These are phyloP conservation scores for Saturnia pavonia DNA, from an alignment of 2,888 invertebrate genomes.

Conservation along the genomic window DNA sequence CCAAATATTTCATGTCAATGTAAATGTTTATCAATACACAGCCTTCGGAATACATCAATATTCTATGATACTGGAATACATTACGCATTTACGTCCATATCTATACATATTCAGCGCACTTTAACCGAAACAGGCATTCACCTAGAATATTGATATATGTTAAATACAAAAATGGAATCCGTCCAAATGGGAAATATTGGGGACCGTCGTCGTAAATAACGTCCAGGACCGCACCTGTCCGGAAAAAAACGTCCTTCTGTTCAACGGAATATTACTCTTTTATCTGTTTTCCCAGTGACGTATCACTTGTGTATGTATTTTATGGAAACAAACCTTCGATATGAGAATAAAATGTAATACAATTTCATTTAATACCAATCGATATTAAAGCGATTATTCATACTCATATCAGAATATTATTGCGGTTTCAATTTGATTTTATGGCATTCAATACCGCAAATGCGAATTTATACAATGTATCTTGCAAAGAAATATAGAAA, in stretches of 20 bases:
- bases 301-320: not conserved
- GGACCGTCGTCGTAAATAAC: slow-evolving; percentile 37
- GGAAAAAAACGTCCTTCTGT: slow-evolving; percentile 29
- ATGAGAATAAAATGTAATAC: not conserved
- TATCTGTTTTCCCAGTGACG: slow-evolving; percentile 9
- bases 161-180: slow-evolving; percentile 13
- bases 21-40: slow-evolving; percentile 5
- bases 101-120: not conserved
- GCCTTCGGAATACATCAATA: not conserved
- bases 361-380: too few species aligned
- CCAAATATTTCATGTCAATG: slow-evolving; percentile 1
- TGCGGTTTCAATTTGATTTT: too few species aligned
- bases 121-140: not conserved
- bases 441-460: too few species aligned
- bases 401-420: too few species aligned
- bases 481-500: too few species aligned
- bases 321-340: not conserved
- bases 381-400: too few species aligned
- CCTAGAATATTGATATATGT: slow-evolving; percentile 14
- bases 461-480: too few species aligned
- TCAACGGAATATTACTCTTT: slow-evolving; percentile 35
- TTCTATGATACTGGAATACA: slow-evolving; percentile 1
- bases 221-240: slow-evolving; percentile 38
- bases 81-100: not conserved
- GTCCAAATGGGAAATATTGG: slow-evolving; percentile 20